Conservation (phyloP, 1,140 invertebrate genomes). For the Venturia canescens region DNA sequence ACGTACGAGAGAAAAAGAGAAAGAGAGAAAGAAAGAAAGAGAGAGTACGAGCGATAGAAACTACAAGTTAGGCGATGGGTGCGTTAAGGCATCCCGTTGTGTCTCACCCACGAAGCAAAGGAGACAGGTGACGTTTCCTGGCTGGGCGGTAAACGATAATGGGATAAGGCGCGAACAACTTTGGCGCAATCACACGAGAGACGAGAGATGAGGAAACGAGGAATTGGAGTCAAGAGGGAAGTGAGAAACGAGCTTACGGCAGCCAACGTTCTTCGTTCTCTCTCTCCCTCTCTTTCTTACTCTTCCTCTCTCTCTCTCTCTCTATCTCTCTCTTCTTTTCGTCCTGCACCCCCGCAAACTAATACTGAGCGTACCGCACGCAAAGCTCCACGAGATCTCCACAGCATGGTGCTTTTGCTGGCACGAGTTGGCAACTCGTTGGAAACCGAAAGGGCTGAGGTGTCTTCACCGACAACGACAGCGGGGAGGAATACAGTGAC, state of each 20-base stretch:
- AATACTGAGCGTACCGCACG: constrained; percentile 43
- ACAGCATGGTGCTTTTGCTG: constrained; percentile 22
- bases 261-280: constrained; percentile 9
- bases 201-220: constrained; percentile 50
- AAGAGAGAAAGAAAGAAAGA: neutral
- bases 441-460: constrained; percentile 36
- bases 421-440: constrained; percentile 46
- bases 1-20: neutral
- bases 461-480: constrained; percentile 40
- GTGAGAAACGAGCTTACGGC: constrained; percentile 28
- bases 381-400: constrained; percentile 39
- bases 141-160: constrained; percentile 58
- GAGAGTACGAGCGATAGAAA: neutral
- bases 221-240: constrained; percentile 14
- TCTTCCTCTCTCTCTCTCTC: constrained; percentile 20
- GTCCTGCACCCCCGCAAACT: constrained; percentile 22
- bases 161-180: constrained; percentile 65
- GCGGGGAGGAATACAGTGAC: constrained; percentile 29
- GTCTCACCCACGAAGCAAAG: constrained; percentile 57
- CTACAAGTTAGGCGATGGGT: constrained; percentile 46
- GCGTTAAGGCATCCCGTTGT: constrained; percentile 40
- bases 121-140: constrained; percentile 46
- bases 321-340: constrained; percentile 8
- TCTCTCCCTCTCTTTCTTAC: too few relatives aligned
- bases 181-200: constrained; percentile 48